Evolutionary conservation across 2,888 invertebrate genomes (phyloP).

Genomic region (Leistus spinibarbis): DNA sequence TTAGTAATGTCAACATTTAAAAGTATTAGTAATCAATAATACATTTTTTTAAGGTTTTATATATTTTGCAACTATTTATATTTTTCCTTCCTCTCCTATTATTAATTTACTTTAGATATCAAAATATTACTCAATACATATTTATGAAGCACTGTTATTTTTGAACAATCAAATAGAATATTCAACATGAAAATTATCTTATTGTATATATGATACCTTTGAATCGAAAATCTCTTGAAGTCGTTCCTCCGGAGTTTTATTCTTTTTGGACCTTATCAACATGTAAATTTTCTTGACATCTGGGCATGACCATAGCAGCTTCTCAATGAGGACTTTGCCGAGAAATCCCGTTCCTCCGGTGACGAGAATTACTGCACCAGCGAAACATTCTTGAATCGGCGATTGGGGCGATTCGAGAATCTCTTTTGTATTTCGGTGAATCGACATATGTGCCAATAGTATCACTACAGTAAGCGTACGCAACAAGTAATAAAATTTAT

Average conservation of each 20-base stretch:
- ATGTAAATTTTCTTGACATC: background rate
- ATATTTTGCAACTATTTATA: no score
- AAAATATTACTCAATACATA: background rate
- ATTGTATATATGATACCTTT: no score
- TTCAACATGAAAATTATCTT: background rate
- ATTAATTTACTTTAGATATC: no score
- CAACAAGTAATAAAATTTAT: background rate
- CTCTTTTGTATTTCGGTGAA: background rate
- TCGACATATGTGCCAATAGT: background rate
- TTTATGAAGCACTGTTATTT: background rate
- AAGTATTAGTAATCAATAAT: no score
- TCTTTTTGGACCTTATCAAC: background rate
- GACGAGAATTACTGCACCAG: background rate
- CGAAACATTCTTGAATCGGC: background rate
- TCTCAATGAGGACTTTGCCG: background rate
- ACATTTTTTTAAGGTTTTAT: no score
- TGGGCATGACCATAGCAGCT: background rate
- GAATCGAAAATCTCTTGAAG: background rate
- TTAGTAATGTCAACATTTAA: no score
- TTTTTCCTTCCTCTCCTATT: no score
- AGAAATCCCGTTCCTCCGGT: slow-evolving; percentile 5
- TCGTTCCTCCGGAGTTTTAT: background rate
- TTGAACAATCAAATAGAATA: no score
- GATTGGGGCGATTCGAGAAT: background rate
- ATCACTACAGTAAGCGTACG: background rate